Evolutionary conservation across 1,140 invertebrate species (phyloP).

Genomic region (Lineus longissimus): DNA sequence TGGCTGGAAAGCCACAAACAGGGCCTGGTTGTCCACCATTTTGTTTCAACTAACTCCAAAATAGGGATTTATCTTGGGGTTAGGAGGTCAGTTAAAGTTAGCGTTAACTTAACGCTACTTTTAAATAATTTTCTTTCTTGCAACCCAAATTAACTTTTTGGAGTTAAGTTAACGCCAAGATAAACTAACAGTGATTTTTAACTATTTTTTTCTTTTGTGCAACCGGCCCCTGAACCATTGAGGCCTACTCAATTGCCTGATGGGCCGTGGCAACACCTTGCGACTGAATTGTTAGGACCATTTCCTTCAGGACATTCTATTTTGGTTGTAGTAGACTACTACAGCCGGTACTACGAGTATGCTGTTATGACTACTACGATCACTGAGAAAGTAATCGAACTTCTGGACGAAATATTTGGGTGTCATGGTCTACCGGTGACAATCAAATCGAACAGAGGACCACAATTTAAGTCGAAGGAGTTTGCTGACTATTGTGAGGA

Average conservation of each 20-base stretch:
- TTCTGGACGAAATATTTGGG: slow-evolving; percentile 5
- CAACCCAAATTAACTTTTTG: too few species aligned
- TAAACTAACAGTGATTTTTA: too few species aligned
- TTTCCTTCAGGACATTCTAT: slow-evolving; percentile 17
- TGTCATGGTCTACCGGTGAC: slow-evolving; percentile 9
- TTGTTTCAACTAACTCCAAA: too few species aligned
- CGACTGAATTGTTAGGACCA: slow-evolving; percentile 21
- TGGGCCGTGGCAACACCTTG: slow-evolving; percentile 18
- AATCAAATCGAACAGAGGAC: slow-evolving; percentile 7
- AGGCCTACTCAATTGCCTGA: slow-evolving; percentile 12
- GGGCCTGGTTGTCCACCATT: too few species aligned
- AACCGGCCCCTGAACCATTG: slow-evolving; percentile 4
- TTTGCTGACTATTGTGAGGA: slow-evolving; percentile 16
- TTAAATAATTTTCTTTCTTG: too few species aligned
- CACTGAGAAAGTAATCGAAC: background rate
- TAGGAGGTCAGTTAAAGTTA: too few species aligned
- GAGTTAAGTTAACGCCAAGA: too few species aligned
- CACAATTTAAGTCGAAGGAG: background rate
- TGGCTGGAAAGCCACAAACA: too few species aligned
- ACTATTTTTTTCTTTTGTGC: too few species aligned
- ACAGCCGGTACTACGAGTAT: slow-evolving; percentile 5
- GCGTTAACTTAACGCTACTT: too few species aligned
- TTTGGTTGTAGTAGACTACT: slow-evolving; percentile 22
- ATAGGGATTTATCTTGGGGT: too few species aligned
- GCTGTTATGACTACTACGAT: slow-evolving; percentile 7